Evolutionary conservation across 2,888 invertebrate genomes (phyloP).

Genomic region (Girardia tigrina): DNA sequence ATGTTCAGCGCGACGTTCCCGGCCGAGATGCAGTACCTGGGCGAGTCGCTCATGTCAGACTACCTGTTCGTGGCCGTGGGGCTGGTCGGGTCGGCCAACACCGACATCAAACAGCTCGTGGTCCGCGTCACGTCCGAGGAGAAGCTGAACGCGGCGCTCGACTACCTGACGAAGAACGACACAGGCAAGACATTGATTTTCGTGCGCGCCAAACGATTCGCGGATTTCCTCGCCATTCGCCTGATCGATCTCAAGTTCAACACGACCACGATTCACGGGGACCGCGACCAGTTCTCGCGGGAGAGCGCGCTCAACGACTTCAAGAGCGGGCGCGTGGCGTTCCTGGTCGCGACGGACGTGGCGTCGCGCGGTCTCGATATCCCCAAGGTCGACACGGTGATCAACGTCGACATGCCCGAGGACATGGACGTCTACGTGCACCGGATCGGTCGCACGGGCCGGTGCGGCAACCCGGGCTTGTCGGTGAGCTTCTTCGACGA

Average conservation of each 20-base stretch:
- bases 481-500: slow-evolving; percentile 98
- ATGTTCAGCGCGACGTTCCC: slow-evolving; percentile 70
- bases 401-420: slow-evolving; percentile 94
- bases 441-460: slow-evolving; percentile 88
- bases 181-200: not conserved
- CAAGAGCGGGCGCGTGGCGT: slow-evolving; percentile 62
- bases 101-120: slow-evolving; percentile 68
- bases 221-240: not conserved
- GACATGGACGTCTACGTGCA: slow-evolving; percentile 99
- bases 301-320: slow-evolving; percentile 67
- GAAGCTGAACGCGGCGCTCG: not conserved
- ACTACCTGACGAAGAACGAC: not conserved
- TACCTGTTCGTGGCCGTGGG: slow-evolving; percentile 81
- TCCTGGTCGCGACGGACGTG: slow-evolving; percentile 79
- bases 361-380: slow-evolving; percentile 95
- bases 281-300: slow-evolving; percentile 59
- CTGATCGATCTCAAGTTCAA: not conserved
- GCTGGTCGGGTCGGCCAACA: slow-evolving; percentile 75
- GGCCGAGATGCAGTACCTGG: slow-evolving; percentile 62
- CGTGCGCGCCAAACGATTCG: not conserved
- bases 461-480: slow-evolving; percentile 81
- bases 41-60: slow-evolving; percentile 61
- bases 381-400: slow-evolving; percentile 95
- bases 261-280: slow-evolving; percentile 21
- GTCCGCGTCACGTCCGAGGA: not conserved